These are phyloP conservation scores for Thaumatotibia leucotreta DNA, from an alignment of 1,140 invertebrate species.

Conservation along the genomic window DNA sequence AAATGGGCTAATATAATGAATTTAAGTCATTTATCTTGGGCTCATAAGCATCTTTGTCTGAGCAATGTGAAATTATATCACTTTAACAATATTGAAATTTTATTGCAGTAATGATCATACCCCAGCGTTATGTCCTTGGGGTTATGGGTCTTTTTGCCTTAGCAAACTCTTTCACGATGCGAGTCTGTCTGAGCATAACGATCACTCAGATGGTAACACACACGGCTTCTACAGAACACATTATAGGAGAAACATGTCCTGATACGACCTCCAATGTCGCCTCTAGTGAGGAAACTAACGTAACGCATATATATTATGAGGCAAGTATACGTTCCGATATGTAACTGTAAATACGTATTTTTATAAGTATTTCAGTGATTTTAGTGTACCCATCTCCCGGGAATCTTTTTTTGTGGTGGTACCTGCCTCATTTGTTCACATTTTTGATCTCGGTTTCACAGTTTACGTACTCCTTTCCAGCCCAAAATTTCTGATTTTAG, in stretches of 20 bases:
- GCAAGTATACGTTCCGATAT: constrained; percentile 16
- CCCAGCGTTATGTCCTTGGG: constrained; percentile 85
- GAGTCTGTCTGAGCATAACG: constrained; percentile 90
- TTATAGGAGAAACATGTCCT: constrained; percentile 59
- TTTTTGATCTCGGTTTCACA: no score
- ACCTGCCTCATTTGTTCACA: no score
- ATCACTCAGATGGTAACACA: constrained; percentile 89
- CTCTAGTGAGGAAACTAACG: not conserved
- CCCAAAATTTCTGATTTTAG: no score
- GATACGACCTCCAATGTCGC: constrained; percentile 23
- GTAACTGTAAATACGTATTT: not conserved
- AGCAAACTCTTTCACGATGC: constrained; percentile 90
- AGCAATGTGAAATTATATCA: no score
- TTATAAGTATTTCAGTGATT: not conserved
- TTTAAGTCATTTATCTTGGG: no score
- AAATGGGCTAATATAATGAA: no score
- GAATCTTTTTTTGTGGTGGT: no score
- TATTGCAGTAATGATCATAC: constrained; percentile 78
- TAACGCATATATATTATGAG: not conserved
- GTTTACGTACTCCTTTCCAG: no score
- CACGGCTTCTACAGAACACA: constrained; percentile 38
- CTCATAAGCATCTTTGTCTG: no score
- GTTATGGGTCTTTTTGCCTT: constrained; percentile 89
- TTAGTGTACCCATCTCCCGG: no score
- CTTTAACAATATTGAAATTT: not conserved